A percentile compares a stretch with the other conserved stretches of the same genome.
Conservation (phyloP, 1,140 invertebrate genomes). For the Muscidifurax raptorellus region DNA sequence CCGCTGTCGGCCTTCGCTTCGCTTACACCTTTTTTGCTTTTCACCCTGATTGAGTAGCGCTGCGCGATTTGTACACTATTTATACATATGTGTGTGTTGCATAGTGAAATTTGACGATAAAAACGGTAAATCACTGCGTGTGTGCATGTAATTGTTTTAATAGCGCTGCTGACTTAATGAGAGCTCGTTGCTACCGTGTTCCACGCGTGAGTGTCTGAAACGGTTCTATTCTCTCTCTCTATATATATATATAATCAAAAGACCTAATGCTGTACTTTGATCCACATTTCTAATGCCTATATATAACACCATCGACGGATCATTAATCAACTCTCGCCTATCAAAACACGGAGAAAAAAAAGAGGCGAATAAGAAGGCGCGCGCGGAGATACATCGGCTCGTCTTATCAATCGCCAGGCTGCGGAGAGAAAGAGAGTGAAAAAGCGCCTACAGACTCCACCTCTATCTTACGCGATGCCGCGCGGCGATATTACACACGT, state of each 20-base stretch:
- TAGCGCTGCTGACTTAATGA: neutral
- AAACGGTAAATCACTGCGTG: neutral
- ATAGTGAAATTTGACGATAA: neutral
- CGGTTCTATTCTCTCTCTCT: neutral
- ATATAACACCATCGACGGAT: neutral
- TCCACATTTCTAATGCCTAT: neutral
- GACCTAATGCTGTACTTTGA: neutral
- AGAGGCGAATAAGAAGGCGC: neutral
- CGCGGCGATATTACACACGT: conserved; percentile 65
- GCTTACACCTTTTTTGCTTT: conserved; percentile 10
- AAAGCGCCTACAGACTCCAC: conserved; percentile 2
- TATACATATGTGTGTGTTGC: too few relatives aligned
- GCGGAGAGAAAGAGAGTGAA: neutral
- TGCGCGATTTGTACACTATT: neutral
- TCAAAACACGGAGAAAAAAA: neutral
- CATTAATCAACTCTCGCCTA: neutral
- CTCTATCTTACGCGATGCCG: conserved; percentile 56
- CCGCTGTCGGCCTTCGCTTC: neutral
- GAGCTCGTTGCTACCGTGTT: neutral
- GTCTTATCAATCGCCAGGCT: neutral
- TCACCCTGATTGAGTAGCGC: conserved; percentile 4
- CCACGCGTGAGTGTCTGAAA: neutral
- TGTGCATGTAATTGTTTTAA: too few relatives aligned
- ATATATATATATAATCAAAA: neutral
- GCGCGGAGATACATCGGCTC: neutral